phyloP scores from a whole-genome alignment of 2,888 invertebrate species.

The Bursaphelenchus okinawaensis region DNA sequence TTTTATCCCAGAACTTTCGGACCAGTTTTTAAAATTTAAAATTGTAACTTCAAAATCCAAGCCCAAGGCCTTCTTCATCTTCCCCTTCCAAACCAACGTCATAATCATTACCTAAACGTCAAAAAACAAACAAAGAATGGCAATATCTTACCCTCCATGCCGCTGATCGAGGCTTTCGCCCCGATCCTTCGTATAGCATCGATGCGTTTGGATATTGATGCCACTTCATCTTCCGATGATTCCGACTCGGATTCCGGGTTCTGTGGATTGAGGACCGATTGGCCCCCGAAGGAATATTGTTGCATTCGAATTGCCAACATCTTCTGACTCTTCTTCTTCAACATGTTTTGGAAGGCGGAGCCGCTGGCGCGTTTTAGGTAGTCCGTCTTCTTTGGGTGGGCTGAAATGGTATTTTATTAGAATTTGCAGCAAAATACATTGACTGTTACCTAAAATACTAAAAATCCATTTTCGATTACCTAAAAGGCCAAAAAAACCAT shows the following conservation, averaged over 20 bases:
- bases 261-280: neutral
- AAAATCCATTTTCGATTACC: no score
- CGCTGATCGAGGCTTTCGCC: neutral
- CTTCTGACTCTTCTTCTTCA: neutral
- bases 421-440: no score
- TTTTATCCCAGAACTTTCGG: no score
- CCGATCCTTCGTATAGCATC: neutral
- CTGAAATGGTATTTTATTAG: no score
- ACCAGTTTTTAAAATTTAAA: no score
- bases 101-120: no score
- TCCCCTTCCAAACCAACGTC: no score
- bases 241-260: neutral
- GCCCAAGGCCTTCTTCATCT: no score
- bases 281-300: neutral
- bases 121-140: no score
- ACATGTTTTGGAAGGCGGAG: neutral
- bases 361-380: neutral
- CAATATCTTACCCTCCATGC: neutral
- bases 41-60: no score
- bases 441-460: no score
- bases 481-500: no score
- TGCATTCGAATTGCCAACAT: neutral
- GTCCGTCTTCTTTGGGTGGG: neutral
- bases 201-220: neutral
- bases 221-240: neutral